A percentile compares a stretch with the other conserved stretches of the same genome.
Conservation (phyloP, 2,797 vertebrate genomes). For the Balearica regulorum region DNA sequence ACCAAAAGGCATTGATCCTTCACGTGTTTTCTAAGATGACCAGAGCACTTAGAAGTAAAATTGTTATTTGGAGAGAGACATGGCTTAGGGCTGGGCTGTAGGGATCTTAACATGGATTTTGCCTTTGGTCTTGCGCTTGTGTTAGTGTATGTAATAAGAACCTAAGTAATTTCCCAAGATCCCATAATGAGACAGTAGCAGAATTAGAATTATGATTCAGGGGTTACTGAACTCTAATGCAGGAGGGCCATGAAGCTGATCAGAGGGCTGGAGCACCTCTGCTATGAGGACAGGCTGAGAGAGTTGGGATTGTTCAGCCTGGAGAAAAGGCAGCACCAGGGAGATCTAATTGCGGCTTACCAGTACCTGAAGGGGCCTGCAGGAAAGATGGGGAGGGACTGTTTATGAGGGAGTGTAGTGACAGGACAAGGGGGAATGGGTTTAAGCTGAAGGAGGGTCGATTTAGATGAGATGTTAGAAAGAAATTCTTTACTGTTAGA, state of each 20-base stretch:
- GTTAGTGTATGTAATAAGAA: neutral
- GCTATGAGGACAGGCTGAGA: too few species aligned
- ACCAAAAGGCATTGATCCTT: neutral
- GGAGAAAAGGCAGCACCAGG: too few species aligned
- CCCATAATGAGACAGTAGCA: neutral
- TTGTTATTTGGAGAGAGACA: neutral
- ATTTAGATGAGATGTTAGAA: too few species aligned
- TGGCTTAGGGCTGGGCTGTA: neutral
- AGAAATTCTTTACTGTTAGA: too few species aligned
- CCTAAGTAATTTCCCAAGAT: neutral
- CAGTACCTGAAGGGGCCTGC: too few species aligned
- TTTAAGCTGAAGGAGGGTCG: too few species aligned
- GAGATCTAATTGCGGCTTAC: too few species aligned
- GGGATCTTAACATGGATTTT: neutral
- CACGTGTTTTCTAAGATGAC: fast-evolving
- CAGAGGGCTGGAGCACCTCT: too few species aligned
- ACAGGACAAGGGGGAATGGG: too few species aligned
- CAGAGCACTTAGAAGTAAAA: neutral
- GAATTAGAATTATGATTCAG: neutral
- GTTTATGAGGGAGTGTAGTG: too few species aligned
- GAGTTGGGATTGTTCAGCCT: too few species aligned
- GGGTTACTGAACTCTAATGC: neutral
- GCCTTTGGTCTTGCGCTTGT: neutral
- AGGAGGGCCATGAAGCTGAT: neutral
- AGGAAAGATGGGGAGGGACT: too few species aligned